phyloP scores from a whole-genome alignment of 2,888 invertebrate genomes.

The Lasioglossum oenotherae region DNA sequence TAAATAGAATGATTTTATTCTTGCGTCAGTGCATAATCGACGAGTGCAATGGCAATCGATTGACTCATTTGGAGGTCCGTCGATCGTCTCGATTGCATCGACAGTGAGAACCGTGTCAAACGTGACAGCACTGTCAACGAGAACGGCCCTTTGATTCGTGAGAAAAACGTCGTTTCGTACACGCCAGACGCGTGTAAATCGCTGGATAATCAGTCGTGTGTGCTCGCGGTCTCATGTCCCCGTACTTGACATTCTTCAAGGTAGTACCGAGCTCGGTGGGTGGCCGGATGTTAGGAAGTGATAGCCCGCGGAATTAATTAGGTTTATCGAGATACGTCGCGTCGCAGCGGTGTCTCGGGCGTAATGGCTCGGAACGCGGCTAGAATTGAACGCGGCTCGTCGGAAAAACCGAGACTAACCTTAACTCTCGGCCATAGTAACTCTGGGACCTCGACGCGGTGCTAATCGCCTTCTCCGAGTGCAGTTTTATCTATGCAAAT shows the following conservation, averaged over 20 bases:
- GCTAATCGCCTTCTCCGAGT: not conserved
- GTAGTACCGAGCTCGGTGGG: conserved; percentile 36
- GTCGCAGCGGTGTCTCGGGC: not conserved
- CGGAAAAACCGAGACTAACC: not conserved
- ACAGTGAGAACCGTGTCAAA: conserved; percentile 63
- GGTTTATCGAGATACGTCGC: not conserved
- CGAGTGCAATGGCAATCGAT: conserved; percentile 5
- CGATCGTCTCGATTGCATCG: conserved; percentile 30
- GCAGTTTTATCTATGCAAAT: conserved; percentile 33
- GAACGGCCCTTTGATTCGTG: conserved; percentile 62
- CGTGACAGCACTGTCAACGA: conserved; percentile 65
- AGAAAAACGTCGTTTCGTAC: conserved; percentile 65
- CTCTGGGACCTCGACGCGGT: not conserved
- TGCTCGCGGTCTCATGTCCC: conserved; percentile 23
- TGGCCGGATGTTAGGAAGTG: conserved; percentile 52
- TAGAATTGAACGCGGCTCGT: conserved; percentile 29
- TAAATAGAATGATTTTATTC: not conserved
- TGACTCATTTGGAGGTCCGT: conserved; percentile 18
- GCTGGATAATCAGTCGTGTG: conserved; percentile 53
- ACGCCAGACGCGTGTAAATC: conserved; percentile 64
- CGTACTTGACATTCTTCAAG: conserved; percentile 52
- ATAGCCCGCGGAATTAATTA: conserved; percentile 37
- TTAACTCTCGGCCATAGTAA: conserved; percentile 6
- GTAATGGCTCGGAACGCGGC: conserved; percentile 4
- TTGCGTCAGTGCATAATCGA: not conserved